Conservation (phyloP, 2,113 vertebrate species). For the Xerus inauris region DNA sequence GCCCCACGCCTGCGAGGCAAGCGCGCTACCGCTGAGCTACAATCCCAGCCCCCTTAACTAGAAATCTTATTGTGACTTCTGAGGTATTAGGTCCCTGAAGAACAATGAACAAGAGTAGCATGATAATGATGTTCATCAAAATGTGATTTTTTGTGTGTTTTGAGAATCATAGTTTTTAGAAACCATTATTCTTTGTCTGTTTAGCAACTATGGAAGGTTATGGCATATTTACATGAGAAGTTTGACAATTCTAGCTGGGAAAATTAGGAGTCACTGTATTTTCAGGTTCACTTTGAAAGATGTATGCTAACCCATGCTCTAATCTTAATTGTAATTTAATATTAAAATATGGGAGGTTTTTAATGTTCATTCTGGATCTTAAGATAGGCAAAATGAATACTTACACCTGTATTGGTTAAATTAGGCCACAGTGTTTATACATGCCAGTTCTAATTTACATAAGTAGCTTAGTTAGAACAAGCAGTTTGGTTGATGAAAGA, state of each 20-base stretch:
- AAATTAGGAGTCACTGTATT: background rate
- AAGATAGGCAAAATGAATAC: background rate
- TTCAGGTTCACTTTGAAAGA: background rate
- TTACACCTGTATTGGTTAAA: background rate
- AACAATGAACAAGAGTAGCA: background rate
- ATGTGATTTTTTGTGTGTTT: background rate
- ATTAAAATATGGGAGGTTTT: background rate
- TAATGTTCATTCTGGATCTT: background rate
- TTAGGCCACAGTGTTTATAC: background rate
- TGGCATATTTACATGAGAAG: background rate
- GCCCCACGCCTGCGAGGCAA: too few relatives aligned
- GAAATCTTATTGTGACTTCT: background rate
- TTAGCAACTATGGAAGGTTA: background rate
- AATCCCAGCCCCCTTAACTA: too few relatives aligned
- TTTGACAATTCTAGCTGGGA: background rate
- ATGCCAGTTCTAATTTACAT: background rate
- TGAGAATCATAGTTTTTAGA: background rate
- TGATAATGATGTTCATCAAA: background rate
- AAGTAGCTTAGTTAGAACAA: background rate
- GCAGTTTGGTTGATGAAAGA: background rate
- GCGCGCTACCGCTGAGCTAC: too few relatives aligned
- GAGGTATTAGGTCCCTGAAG: background rate
- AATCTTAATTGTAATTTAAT: background rate
- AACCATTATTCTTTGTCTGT: background rate
- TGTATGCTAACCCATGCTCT: background rate